A percentile compares a stretch with the other conserved stretches of the same genome.
Conservation (phyloP, 2,797 vertebrate genomes). For the Urocyon cinereoargenteus region DNA sequence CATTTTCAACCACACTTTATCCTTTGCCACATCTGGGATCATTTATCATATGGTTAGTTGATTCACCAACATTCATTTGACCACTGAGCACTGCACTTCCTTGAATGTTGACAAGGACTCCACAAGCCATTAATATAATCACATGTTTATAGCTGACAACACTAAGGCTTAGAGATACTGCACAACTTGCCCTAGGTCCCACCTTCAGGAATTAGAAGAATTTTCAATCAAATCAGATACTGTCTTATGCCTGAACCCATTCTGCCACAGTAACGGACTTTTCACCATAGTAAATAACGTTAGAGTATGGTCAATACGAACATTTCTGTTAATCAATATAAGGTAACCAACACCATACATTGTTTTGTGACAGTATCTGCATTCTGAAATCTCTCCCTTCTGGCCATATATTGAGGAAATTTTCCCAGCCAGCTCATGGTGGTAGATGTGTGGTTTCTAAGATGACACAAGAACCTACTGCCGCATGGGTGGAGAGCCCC, state of each 20-base stretch:
- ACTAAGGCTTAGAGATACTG: background rate
- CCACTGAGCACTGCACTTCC: background rate
- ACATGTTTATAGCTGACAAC: background rate
- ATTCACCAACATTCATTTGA: background rate
- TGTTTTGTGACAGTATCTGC: background rate
- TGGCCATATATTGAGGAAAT: background rate
- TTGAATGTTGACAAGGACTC: background rate
- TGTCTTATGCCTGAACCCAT: background rate
- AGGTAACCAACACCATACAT: background rate
- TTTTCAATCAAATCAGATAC: slow-evolving; percentile 29
- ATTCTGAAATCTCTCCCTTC: background rate
- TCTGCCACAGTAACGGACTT: background rate
- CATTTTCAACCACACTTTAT: slow-evolving; percentile 29
- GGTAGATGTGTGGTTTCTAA: background rate
- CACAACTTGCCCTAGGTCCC: background rate
- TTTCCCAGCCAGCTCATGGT: background rate
- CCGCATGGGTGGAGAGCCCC: background rate
- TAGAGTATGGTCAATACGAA: background rate
- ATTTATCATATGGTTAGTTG: background rate
- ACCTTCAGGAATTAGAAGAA: slow-evolving; percentile 20
- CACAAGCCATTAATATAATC: background rate
- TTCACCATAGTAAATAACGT: background rate
- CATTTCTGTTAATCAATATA: background rate
- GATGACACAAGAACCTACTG: background rate
- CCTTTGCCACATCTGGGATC: background rate